phyloP scores from a whole-genome alignment of 2,888 invertebrate species.

The Poecilus cupreus region DNA sequence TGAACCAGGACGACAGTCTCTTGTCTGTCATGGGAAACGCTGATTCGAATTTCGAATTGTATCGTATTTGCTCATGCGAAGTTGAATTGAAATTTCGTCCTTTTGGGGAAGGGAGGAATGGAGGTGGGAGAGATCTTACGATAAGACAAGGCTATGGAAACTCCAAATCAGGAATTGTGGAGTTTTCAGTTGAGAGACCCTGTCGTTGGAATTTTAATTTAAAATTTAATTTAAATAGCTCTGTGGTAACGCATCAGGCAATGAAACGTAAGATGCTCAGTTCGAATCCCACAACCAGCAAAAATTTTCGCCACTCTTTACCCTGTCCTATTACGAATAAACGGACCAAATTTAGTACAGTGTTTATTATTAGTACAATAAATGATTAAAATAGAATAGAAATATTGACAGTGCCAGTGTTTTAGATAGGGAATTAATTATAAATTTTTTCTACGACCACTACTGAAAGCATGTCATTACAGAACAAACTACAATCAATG shows the following conservation, averaged over 20 bases:
- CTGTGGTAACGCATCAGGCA: background rate
- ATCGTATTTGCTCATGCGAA: background rate
- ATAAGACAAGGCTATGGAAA: background rate
- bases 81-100: slow-evolving; percentile 17
- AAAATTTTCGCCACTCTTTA: no score
- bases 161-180: background rate
- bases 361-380: no score
- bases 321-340: no score
- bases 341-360: no score
- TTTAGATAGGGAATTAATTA: no score
- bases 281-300: no score
- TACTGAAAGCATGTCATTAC: no score
- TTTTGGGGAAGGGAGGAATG: background rate
- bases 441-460: no score
- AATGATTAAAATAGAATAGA: no score
- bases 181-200: background rate
- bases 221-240: background rate
- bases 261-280: background rate
- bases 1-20: background rate
- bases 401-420: no score
- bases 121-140: background rate
- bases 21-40: background rate
- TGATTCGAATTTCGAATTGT: slow-evolving; percentile 21
- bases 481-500: no score
- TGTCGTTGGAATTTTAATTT: background rate